These are phyloP conservation scores for Nyctalus aviator DNA, from an alignment of 2,797 vertebrate species.

Conservation along the genomic window DNA sequence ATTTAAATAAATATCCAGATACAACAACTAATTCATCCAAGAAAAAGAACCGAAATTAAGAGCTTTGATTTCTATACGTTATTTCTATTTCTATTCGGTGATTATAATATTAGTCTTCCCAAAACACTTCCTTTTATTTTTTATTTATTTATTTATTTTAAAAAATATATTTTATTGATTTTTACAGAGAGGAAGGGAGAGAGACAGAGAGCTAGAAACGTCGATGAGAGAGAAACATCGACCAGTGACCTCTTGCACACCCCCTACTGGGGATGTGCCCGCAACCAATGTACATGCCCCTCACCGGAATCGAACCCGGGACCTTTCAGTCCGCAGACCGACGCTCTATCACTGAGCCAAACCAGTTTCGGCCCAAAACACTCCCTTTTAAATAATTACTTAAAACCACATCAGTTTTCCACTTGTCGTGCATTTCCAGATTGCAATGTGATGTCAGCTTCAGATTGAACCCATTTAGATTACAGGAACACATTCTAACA, in stretches of 20 bases:
- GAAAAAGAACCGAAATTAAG: not conserved
- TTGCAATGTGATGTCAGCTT: not conserved
- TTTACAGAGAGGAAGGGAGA: too few relatives aligned
- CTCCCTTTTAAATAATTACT: slow-evolving; percentile 57
- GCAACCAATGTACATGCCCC: too few relatives aligned
- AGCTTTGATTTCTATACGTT: slow-evolving; percentile 45
- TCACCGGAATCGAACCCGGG: too few relatives aligned
- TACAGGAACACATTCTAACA: slow-evolving; percentile 36
- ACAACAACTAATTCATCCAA: not conserved
- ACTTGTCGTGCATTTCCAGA: not conserved
- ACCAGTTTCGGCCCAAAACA: too few relatives aligned
- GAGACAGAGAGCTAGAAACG: too few relatives aligned
- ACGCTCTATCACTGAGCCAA: too few relatives aligned
- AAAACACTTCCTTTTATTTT: slow-evolving; percentile 58
- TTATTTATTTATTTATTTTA: too few relatives aligned
- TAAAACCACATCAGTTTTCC: slow-evolving; percentile 50
- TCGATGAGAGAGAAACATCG: too few relatives aligned
- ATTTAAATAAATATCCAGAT: slow-evolving; percentile 32
- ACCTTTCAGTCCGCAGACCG: too few relatives aligned
- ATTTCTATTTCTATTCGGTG: slow-evolving; percentile 29
- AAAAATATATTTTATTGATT: too few relatives aligned
- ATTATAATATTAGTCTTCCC: slow-evolving; percentile 1
- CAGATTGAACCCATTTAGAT: not conserved
- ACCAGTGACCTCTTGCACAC: too few relatives aligned
- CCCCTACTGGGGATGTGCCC: too few relatives aligned